Conservation (phyloP, 2,888 invertebrate genomes). For the Encarsia formosa region DNA sequence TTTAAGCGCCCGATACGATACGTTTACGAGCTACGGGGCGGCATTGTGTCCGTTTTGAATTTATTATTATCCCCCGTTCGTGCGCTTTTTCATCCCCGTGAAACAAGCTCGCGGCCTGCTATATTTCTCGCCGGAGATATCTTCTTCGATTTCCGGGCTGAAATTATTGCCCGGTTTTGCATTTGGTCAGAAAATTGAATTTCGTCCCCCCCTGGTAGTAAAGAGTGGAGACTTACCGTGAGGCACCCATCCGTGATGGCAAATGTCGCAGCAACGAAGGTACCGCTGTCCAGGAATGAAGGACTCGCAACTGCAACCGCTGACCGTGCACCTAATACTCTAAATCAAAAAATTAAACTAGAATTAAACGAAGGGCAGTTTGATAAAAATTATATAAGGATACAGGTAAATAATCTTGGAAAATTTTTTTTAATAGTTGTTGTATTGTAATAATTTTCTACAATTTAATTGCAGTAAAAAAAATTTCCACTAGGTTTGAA, state of each 20-base stretch:
- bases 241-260: slow-evolving; percentile 71
- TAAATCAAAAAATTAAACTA: slow-evolving; percentile 51
- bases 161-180: background rate
- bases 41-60: slow-evolving; percentile 24
- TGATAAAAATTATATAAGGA: no score
- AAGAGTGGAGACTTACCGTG: slow-evolving; percentile 60
- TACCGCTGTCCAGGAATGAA: slow-evolving; percentile 66
- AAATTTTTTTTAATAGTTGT: no score
- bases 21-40: slow-evolving; percentile 28
- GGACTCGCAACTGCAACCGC: slow-evolving; percentile 65
- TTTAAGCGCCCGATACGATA: slow-evolving; percentile 49
- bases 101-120: background rate
- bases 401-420: no score
- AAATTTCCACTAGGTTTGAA: no score
- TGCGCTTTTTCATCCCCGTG: slow-evolving; percentile 1
- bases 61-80: slow-evolving; percentile 25
- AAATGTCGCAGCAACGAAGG: slow-evolving; percentile 66
- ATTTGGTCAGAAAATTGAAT: slow-evolving; percentile 46
- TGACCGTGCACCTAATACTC: slow-evolving; percentile 65
- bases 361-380: no score
- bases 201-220: slow-evolving; percentile 38
- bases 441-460: no score
- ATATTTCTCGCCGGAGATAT: background rate
- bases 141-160: background rate
- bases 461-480: no score